A percentile compares a stretch with the other conserved stretches of the same genome.
Conservation (phyloP, 2,113 vertebrate genomes). For the Raja brachyura region DNA sequence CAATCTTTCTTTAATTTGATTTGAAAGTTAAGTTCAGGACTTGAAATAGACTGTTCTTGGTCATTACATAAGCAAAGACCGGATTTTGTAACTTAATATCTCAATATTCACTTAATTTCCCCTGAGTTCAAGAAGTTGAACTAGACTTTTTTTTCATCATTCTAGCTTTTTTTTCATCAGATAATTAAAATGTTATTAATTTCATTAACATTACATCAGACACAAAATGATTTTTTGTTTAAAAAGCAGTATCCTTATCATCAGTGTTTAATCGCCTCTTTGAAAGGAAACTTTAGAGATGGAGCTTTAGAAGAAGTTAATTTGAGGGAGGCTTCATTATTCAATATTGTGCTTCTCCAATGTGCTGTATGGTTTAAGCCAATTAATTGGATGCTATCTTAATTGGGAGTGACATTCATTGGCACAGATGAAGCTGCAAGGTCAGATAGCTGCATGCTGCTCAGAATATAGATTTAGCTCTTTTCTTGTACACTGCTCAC, state of each 20-base stretch:
- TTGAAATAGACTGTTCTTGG: not conserved
- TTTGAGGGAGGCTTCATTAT: not conserved
- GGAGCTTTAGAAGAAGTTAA: not conserved
- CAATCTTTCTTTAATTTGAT: not conserved
- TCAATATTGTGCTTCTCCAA: not conserved
- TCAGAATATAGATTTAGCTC: constrained; percentile 18
- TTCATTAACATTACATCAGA: not conserved
- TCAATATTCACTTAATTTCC: not conserved
- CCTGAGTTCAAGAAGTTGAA: not conserved
- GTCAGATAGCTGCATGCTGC: constrained; percentile 16
- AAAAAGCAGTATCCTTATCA: constrained; percentile 3
- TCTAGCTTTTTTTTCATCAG: not conserved
- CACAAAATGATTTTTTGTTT: not conserved
- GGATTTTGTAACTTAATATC: not conserved
- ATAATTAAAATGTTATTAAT: not conserved
- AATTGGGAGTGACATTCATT: not conserved
- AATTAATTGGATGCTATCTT: constrained; percentile 30
- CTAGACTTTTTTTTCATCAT: not conserved
- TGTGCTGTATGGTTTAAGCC: constrained; percentile 4
- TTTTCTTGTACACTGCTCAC: not conserved
- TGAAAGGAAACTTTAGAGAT: not conserved
- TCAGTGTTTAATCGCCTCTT: not conserved
- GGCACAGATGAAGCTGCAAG: constrained; percentile 21
- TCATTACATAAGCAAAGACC: not conserved
- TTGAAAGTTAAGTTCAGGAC: not conserved